These are phyloP conservation scores for Phylloscopus collybita DNA, from an alignment of 2,797 vertebrate genomes.

Conservation along the genomic window DNA sequence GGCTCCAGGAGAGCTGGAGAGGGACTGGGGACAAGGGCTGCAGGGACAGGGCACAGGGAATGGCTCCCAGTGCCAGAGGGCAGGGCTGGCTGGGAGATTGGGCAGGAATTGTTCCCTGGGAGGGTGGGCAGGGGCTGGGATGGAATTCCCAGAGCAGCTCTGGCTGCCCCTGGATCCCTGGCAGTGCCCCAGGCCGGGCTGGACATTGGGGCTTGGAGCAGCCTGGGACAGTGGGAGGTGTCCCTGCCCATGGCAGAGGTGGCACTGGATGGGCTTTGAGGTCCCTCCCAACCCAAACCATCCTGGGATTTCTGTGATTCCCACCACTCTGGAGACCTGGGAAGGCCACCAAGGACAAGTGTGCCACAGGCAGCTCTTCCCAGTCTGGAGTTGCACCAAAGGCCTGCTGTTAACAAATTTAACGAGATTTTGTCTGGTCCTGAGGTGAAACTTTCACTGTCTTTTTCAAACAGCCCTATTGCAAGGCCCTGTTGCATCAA, in stretches of 20 bases:
- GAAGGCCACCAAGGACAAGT: neutral
- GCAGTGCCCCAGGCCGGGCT: neutral
- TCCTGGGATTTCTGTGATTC: neutral
- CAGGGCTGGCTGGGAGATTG: accelerated
- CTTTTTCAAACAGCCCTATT: neutral
- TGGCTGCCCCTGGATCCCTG: neutral
- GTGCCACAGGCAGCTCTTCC: neutral
- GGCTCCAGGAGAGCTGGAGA: neutral
- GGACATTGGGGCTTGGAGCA: neutral
- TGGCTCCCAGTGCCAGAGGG: neutral
- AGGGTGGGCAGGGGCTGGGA: neutral
- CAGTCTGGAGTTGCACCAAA: neutral
- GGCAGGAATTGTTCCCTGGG: neutral
- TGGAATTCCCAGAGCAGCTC: no score
- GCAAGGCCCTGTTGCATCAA: conserved; percentile 42
- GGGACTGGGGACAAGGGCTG: neutral
- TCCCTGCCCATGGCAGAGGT: neutral
- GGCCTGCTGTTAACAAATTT: neutral
- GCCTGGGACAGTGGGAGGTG: neutral
- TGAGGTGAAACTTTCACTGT: neutral
- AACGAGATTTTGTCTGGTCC: neutral
- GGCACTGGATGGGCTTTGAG: accelerated
- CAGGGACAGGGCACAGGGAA: neutral
- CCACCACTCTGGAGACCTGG: neutral
- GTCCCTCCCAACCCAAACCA: neutral